phyloP scores from a whole-genome alignment of 2,797 vertebrate species.

The Lophius americanus region DNA sequence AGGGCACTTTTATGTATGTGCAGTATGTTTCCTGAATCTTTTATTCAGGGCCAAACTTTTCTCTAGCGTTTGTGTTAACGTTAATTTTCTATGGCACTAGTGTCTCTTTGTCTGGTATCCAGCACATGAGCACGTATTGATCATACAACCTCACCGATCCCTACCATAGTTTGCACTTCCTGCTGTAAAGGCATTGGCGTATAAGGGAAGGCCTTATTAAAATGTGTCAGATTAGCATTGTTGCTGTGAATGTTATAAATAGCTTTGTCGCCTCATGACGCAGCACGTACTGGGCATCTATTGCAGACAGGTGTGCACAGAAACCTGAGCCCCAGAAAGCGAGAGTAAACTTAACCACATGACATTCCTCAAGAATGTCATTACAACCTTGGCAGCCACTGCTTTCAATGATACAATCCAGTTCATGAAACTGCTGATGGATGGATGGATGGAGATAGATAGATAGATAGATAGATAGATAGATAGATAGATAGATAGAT shows the following conservation, averaged over 20 bases:
- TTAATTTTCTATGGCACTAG: neutral
- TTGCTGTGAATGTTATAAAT: constrained; percentile 64
- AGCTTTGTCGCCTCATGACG: constrained; percentile 62
- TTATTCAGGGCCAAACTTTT: neutral
- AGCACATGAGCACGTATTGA: constrained; percentile 56
- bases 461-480: no score
- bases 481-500: neutral
- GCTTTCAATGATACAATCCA: constrained; percentile 18
- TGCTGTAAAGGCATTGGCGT: constrained; percentile 60
- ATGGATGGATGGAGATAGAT: constrained; percentile 3
- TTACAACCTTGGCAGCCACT: constrained; percentile 53
- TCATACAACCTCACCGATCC: constrained; percentile 53
- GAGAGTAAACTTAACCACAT: constrained; percentile 65
- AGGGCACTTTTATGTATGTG: neutral
- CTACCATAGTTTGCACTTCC: constrained; percentile 51
- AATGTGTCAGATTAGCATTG: constrained; percentile 58
- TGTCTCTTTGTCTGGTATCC: constrained; percentile 21
- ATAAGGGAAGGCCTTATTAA: constrained; percentile 39
- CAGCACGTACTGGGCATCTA: constrained; percentile 40
- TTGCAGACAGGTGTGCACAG: constrained; percentile 55
- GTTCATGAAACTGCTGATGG: constrained; percentile 10
- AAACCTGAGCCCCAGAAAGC: constrained; percentile 62
- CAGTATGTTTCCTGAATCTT: neutral
- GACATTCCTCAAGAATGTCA: constrained; percentile 68
- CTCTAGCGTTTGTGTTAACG: neutral